These are phyloP conservation scores for Triplophysa dalaica DNA, from an alignment of 2,113 vertebrate species.

Conservation along the genomic window DNA sequence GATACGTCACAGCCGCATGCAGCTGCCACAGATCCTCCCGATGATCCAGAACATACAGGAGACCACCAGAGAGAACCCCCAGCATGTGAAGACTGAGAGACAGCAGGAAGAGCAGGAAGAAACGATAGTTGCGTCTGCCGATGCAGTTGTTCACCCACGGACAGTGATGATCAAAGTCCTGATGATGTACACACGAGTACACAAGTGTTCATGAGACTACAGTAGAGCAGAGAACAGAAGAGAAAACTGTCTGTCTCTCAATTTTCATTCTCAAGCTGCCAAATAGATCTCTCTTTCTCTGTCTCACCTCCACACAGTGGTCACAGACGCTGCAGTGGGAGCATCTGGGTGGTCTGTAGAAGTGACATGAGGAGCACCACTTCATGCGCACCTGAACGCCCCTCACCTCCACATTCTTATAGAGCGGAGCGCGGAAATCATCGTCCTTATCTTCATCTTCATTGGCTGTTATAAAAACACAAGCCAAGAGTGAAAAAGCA, in stretches of 20 bases:
- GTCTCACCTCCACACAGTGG: slow-evolving; percentile 94
- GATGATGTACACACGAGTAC: slow-evolving; percentile 32
- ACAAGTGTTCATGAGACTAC: neutral
- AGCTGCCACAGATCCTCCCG: slow-evolving; percentile 83
- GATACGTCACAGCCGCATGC: slow-evolving; percentile 93
- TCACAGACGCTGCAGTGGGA: slow-evolving; percentile 97
- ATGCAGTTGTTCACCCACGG: slow-evolving; percentile 86
- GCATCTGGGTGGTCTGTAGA: slow-evolving; percentile 93
- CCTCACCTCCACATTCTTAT: slow-evolving; percentile 94
- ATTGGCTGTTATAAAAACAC: slow-evolving; percentile 74
- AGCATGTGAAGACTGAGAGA: slow-evolving; percentile 92
- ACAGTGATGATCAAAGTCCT: slow-evolving; percentile 99
- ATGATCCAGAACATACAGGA: slow-evolving; percentile 90
- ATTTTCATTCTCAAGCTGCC: no score
- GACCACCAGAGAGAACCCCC: slow-evolving; percentile 86
- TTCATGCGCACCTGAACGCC: slow-evolving; percentile 98
- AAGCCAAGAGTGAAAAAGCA: neutral
- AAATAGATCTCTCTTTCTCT: no score
- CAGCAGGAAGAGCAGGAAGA: slow-evolving; percentile 96
- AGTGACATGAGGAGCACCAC: slow-evolving; percentile 95
- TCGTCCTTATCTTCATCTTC: slow-evolving; percentile 92
- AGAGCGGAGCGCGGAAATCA: slow-evolving; percentile 85
- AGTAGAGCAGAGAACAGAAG: no score
- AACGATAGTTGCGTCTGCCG: slow-evolving; percentile 94
- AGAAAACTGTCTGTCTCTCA: no score